A percentile compares a stretch with the other conserved stretches of the same genome.
Conservation (phyloP, 2,113 vertebrate species). For the Sakesphorus luctuosus region DNA sequence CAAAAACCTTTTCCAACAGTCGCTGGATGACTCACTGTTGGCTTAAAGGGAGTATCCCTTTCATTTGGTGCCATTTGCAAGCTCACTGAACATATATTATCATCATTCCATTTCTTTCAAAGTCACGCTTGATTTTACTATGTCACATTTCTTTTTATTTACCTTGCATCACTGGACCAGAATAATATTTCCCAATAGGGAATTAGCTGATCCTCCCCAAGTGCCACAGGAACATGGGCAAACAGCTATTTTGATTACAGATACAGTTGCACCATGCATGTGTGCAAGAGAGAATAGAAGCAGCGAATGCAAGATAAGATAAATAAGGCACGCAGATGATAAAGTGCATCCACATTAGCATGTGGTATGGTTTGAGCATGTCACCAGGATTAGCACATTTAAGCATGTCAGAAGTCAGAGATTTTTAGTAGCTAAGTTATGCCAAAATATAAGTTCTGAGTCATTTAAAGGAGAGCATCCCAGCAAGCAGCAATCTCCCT, state of each 20-base stretch:
- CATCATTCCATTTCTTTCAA: background rate
- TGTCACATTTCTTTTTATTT: background rate
- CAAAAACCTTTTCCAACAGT: background rate
- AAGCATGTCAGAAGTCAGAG: background rate
- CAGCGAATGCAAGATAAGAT: background rate
- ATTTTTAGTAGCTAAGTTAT: background rate
- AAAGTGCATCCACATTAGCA: background rate
- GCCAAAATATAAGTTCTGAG: background rate
- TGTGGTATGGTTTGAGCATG: background rate
- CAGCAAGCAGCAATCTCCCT: background rate
- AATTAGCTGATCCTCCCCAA: background rate
- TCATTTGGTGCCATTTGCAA: background rate
- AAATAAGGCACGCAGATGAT: background rate
- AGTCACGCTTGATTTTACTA: background rate
- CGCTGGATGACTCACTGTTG: background rate
- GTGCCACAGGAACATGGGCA: background rate
- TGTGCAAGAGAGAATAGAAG: background rate
- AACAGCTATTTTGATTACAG: background rate
- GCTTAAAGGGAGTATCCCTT: background rate
- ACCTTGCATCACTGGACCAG: background rate
- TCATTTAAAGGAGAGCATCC: background rate
- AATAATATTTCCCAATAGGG: background rate
- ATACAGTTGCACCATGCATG: accelerated
- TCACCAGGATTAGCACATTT: background rate
- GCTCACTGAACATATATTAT: background rate